Percentiles rank a stretch among this genome's conserved stretches.
These are phyloP conservation scores for Tribolium freemani DNA, from an alignment of 2,888 invertebrate species.

Conservation along the genomic window DNA sequence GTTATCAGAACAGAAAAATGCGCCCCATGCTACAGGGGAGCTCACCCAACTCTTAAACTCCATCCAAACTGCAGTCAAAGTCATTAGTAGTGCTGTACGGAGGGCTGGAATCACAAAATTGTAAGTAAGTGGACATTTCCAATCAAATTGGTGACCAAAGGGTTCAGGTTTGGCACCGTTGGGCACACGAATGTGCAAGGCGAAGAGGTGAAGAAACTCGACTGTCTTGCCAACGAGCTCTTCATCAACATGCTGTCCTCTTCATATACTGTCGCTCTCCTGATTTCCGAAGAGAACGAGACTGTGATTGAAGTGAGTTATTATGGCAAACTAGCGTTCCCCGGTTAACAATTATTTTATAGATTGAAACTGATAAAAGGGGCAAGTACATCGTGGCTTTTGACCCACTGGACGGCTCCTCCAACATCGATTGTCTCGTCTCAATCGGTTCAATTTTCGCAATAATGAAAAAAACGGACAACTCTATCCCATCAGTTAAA, in stretches of 20 bases:
- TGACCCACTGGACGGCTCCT: conserved; percentile 98
- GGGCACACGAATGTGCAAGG: conserved; percentile 96
- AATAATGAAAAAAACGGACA: conserved; percentile 78
- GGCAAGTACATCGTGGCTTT: conserved; percentile 99
- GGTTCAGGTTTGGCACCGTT: conserved; percentile 88
- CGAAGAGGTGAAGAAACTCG: conserved; percentile 97
- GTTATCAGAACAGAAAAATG: conserved; percentile 88
- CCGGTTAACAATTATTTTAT: too few species aligned
- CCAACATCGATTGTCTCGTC: conserved; percentile 98
- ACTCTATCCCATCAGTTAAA: conserved; percentile 70
- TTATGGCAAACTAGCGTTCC: too few species aligned
- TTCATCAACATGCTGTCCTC: conserved; percentile 98
- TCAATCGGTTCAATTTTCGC: conserved; percentile 98
- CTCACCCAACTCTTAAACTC: conserved; percentile 93
- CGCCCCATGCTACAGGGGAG: conserved; percentile 92
- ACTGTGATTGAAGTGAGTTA: conserved; percentile 83
- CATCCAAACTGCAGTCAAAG: conserved; percentile 96
- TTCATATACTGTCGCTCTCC: conserved; percentile 90
- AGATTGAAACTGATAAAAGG: conserved; percentile 88
- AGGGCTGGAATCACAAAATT: conserved; percentile 97
- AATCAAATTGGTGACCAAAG: too few species aligned
- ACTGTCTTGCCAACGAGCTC: conserved; percentile 95
- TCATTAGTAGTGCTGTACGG: conserved; percentile 95
- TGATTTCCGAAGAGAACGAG: conserved; percentile 97
- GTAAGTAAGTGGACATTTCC: conserved; percentile 73